These are phyloP conservation scores for Pseudomyrmex pallidus DNA, from an alignment of 1,140 invertebrate species.

Conservation along the genomic window DNA sequence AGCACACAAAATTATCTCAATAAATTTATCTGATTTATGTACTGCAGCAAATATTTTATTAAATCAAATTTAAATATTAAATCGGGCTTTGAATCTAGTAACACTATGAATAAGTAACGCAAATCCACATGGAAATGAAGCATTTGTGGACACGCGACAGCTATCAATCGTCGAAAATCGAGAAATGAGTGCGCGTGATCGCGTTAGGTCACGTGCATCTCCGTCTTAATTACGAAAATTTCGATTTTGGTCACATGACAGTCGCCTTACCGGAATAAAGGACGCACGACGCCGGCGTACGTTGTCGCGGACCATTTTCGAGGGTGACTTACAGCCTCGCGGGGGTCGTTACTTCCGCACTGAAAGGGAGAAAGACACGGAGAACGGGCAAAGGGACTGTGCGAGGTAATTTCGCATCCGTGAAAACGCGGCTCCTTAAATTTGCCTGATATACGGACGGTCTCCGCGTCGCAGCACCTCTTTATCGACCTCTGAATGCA, in stretches of 20 bases:
- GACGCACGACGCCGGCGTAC: conserved; percentile 43
- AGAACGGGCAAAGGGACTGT: conserved; percentile 62
- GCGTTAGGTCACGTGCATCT: conserved; percentile 73
- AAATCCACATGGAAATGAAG: neutral
- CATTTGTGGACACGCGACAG: neutral
- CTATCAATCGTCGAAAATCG: conserved; percentile 42
- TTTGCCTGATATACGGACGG: conserved; percentile 44
- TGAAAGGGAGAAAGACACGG: conserved; percentile 59
- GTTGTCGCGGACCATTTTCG: conserved; percentile 74
- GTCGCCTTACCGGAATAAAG: neutral
- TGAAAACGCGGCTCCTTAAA: conserved; percentile 55
- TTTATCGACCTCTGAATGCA: neutral
- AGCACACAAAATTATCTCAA: neutral
- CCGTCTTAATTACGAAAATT: conserved; percentile 82
- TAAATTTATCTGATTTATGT: too few species aligned
- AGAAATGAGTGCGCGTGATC: conserved; percentile 39
- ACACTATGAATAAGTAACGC: neutral
- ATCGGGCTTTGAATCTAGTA: too few species aligned
- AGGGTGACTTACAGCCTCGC: conserved; percentile 77
- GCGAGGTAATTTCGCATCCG: conserved; percentile 58
- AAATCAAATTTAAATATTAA: too few species aligned
- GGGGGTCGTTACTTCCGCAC: conserved; percentile 71
- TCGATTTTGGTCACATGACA: conserved; percentile 76
- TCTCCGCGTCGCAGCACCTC: neutral
- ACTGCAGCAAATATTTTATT: too few species aligned